These are phyloP conservation scores for Torymus tubicola DNA, from an alignment of 2,888 invertebrate genomes.

Conservation along the genomic window DNA sequence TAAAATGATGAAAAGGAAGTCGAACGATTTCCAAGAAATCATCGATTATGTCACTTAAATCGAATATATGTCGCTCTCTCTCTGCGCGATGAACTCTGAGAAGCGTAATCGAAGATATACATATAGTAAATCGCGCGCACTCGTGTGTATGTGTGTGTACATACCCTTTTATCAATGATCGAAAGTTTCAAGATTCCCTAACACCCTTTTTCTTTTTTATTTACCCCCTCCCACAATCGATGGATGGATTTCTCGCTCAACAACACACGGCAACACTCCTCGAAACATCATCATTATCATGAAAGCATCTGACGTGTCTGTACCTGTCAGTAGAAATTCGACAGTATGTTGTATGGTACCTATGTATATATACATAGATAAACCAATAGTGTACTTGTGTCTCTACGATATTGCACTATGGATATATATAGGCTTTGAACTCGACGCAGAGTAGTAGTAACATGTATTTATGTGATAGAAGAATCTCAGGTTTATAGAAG, in stretches of 20 bases:
- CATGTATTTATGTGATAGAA: background rate
- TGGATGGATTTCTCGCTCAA: conserved; percentile 24
- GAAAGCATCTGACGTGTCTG: conserved; percentile 7
- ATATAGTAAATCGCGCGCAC: background rate
- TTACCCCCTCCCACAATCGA: conserved; percentile 10
- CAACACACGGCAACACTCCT: background rate
- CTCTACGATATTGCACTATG: conserved; percentile 28
- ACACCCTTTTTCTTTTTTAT: too few relatives aligned
- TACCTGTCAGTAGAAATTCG: conserved; percentile 1
- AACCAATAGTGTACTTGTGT: too few relatives aligned
- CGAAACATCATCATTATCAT: background rate
- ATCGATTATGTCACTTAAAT: too few relatives aligned
- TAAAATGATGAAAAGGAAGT: background rate
- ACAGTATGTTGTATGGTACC: background rate
- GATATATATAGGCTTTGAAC: too few relatives aligned
- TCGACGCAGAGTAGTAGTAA: conserved; percentile 12
- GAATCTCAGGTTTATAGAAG: background rate
- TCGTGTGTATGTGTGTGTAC: background rate
- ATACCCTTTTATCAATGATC: too few relatives aligned
- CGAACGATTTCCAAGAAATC: background rate
- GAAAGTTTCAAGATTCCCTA: too few relatives aligned
- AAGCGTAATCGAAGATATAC: too few relatives aligned
- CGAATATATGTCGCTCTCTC: too few relatives aligned
- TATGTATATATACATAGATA: too few relatives aligned
- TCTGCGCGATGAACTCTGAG: too few relatives aligned